Evolutionary conservation across 2,888 invertebrate species (phyloP), one percentile per base, ranked within the genome.

Genomic region (Rapana venosa): DNA sequence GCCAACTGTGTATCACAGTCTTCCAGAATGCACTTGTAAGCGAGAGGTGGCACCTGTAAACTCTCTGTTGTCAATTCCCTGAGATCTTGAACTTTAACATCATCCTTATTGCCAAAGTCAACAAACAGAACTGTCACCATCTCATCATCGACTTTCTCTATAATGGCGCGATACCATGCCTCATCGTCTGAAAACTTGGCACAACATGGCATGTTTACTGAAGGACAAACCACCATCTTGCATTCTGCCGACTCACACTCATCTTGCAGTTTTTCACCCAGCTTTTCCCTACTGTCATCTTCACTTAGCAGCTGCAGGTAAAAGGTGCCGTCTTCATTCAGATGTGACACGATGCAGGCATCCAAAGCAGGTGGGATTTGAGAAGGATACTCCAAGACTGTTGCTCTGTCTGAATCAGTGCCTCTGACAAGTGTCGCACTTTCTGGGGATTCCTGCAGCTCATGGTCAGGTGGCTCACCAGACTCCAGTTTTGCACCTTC

Each of bases 51-150:
- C 0, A 90, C 83, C 5, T 70, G 26, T 15, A 92, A 30, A 56
- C 91, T 90, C 26, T 92, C 90, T 35, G 84, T 36, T 2, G 87
- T 61, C n/a, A 90, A 35, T 32, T 85, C 84, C 36, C 58, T 88
- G 35, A 89, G n/a, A 36, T 89, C 89, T 36, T 22, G 26, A 26
- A 70, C n/a, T 74, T 58, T 47, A 11, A 94, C 92, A 30, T 90
- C 90, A 87, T 95, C 95, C 4, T 90, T 90, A 90, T 96, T 96
- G 11, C 96, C 96, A 92, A 95, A 96, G 92, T 96, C 96, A 17
- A 95, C 92, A 92, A 95, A 96, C 20, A 91, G 89, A 0, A 96
- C 94, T 61, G 90, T 90, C 0, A 91, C 91, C 1, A 83, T 90
- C 0, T 90, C 83, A 11, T 13, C 89, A 87, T 91, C 79, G 4